A percentile compares a stretch with the other conserved stretches of the same genome.
Evolutionary conservation across 2,113 vertebrate genomes (phyloP).

Genomic region (Silurus glanis): DNA sequence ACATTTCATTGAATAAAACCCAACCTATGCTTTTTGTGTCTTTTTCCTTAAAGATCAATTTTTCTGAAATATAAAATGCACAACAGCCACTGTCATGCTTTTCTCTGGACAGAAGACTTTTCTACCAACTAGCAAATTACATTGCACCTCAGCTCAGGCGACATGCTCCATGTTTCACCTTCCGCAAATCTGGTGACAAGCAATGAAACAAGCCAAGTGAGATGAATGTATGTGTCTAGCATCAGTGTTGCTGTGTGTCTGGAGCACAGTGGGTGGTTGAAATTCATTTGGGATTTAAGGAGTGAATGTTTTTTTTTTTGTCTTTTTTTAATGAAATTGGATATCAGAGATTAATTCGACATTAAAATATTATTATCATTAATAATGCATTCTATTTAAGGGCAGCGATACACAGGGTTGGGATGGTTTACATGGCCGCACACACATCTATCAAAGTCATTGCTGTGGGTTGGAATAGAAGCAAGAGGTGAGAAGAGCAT

Average conservation of each 20-base stretch:
- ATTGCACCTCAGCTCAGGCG: slow-evolving; percentile 23
- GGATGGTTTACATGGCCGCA: slow-evolving; percentile 11
- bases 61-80: background rate
- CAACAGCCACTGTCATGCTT: background rate
- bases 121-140: slow-evolving; percentile 55
- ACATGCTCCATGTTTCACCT: slow-evolving; percentile 43
- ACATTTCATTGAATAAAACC: background rate
- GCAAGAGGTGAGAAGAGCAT: slow-evolving; percentile 16
- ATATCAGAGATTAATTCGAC: background rate
- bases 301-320: background rate
- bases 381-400: background rate
- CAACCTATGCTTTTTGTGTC: background rate
- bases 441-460: slow-evolving; percentile 31
- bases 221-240: slow-evolving; percentile 48
- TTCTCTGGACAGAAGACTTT: slow-evolving; percentile 12
- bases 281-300: background rate
- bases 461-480: background rate
- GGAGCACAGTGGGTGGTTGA: slow-evolving; percentile 4
- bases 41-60: background rate
- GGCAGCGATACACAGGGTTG: background rate
- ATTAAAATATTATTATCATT: slow-evolving; percentile 3
- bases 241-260: slow-evolving; percentile 27
- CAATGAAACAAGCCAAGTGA: slow-evolving; percentile 44
- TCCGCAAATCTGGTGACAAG: slow-evolving; percentile 24
- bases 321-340: background rate